Percentiles rank a stretch among this genome's conserved stretches.
These are phyloP conservation scores for Hydractinia symbiolongicarpus DNA, from an alignment of 30 jellyfish, hydroid and myxozoan species.

Conservation along the genomic window DNA sequence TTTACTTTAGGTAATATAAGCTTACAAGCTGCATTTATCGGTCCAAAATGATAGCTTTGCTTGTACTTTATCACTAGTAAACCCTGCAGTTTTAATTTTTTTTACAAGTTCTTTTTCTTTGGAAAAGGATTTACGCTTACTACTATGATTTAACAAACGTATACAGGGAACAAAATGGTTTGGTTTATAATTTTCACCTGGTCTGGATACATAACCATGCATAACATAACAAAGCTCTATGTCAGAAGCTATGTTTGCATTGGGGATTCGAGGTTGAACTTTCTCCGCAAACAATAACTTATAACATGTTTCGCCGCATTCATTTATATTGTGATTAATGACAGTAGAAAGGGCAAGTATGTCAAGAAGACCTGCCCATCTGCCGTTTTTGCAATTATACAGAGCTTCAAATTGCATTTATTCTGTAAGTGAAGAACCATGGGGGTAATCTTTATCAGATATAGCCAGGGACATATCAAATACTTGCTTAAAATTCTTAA, in stretches of 20 bases:
- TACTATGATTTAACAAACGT: not conserved
- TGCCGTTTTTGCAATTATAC: slow-evolving; percentile 11
- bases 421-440: too few species aligned
- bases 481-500: too few species aligned
- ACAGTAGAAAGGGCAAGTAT: not conserved
- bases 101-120: not conserved
- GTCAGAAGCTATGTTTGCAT: not conserved
- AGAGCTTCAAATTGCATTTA: not conserved
- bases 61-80: not conserved
- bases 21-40: not conserved
- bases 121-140: not conserved
- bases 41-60: slow-evolving; percentile 12
- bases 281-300: not conserved
- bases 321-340: not conserved
- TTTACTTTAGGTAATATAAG: slow-evolving; percentile 7
- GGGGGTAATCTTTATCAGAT: too few species aligned
- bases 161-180: not conserved
- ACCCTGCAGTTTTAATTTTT: too few species aligned
- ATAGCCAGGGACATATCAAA: too few species aligned
- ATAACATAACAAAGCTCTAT: not conserved
- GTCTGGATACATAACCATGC: not conserved
- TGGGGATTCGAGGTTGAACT: not conserved
- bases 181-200: not conserved
- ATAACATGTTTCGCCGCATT: not conserved
- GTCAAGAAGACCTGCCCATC: not conserved